Evolutionary conservation across 2,113 vertebrate genomes (phyloP).

Genomic region (Rostratula benghalensis): DNA sequence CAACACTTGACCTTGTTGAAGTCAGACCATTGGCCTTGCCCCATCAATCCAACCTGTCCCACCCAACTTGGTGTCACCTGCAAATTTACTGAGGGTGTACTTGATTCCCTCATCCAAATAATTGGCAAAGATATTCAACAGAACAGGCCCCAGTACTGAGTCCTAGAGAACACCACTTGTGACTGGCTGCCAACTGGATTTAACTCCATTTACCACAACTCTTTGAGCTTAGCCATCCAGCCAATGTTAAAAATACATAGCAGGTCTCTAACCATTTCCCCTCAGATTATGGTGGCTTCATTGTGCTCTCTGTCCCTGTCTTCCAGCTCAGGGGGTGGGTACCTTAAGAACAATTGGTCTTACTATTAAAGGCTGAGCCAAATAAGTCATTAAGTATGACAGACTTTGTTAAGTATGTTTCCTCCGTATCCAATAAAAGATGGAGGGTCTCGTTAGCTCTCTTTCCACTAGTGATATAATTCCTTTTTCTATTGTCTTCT

Average conservation of each 20-base stretch:
- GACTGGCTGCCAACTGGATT: neutral
- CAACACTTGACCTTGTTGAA: neutral
- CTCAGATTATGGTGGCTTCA: neutral
- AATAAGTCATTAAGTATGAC: neutral
- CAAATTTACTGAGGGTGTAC: neutral
- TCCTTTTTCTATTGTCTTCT: neutral
- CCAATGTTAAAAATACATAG: neutral
- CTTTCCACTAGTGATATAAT: neutral
- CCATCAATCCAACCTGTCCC: neutral
- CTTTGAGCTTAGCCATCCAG: neutral
- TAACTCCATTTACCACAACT: neutral
- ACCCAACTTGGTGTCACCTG: rapidly evolving
- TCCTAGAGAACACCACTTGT: neutral
- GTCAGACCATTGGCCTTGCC: rapidly evolving
- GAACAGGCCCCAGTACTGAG: neutral
- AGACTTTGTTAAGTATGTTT: neutral
- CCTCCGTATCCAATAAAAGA: neutral
- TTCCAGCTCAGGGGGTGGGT: neutral
- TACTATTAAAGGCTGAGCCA: neutral
- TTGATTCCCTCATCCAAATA: rapidly evolving
- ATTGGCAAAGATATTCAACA: neutral
- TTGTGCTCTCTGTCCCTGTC: neutral
- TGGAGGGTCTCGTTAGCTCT: neutral
- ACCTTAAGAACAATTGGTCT: neutral
- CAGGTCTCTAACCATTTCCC: neutral